Evolutionary conservation across 2,113 vertebrate species (phyloP).

Genomic region (Melospiza melodia): DNA sequence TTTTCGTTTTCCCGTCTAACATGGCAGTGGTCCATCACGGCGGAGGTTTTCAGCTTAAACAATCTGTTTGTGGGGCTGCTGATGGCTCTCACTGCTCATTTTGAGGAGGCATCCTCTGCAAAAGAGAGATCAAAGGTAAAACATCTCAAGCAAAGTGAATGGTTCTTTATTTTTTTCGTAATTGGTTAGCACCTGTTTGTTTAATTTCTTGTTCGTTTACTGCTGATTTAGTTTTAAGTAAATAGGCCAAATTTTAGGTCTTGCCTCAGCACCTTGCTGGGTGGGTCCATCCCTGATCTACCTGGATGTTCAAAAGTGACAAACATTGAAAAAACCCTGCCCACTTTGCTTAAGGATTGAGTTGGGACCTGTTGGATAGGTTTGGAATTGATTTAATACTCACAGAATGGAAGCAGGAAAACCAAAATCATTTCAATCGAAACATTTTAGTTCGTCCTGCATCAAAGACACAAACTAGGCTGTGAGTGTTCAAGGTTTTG

Average conservation of each 20-base stretch:
- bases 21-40: conserved; percentile 96
- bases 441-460: not conserved
- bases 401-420: not conserved
- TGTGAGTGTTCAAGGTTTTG: not conserved
- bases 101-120: conserved; percentile 81
- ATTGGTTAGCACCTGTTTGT: not conserved
- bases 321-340: not conserved
- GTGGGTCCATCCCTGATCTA: not conserved
- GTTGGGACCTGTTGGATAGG: not conserved
- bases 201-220: not conserved
- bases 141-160: conserved; percentile 50
- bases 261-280: not conserved
- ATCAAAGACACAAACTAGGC: not conserved
- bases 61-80: conserved; percentile 94
- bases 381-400: not conserved
- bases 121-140: conserved; percentile 89
- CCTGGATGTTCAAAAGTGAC: not conserved
- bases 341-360: not conserved
- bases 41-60: conserved; percentile 98
- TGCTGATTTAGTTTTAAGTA: not conserved
- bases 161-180: not conserved
- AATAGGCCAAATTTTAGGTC: not conserved
- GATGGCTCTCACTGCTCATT: conserved; percentile 83
- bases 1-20: conserved; percentile 93
- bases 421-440: not conserved